Conservation (phyloP, 2,797 vertebrate species). For the Sebastes steindachneri region DNA sequence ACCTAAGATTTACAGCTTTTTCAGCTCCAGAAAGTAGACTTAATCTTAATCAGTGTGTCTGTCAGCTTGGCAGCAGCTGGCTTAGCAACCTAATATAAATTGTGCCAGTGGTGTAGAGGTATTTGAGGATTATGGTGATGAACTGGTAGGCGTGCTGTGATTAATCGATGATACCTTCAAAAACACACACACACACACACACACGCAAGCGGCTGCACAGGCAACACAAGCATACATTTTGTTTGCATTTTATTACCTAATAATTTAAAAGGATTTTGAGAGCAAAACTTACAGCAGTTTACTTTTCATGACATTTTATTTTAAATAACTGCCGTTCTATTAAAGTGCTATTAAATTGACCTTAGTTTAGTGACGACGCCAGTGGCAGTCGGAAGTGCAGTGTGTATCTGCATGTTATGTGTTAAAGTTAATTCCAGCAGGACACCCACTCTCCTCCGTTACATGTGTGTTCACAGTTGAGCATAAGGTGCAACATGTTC, state of each 20-base stretch:
- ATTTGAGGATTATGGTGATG: slow-evolving; percentile 25
- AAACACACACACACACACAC: background rate
- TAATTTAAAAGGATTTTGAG: background rate
- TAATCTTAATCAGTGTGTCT: slow-evolving; percentile 46
- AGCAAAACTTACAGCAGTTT: background rate
- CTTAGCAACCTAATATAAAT: slow-evolving; percentile 4
- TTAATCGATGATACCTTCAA: background rate
- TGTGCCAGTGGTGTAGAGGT: slow-evolving; percentile 21
- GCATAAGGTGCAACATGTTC: slow-evolving; percentile 58
- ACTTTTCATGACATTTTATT: background rate
- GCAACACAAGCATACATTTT: background rate
- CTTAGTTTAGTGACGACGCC: background rate
- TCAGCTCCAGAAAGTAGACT: slow-evolving; percentile 42
- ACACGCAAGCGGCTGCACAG: background rate
- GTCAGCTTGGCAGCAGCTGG: slow-evolving; percentile 30
- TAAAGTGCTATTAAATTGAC: background rate
- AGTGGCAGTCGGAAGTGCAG: background rate
- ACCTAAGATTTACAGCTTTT: slow-evolving; percentile 60
- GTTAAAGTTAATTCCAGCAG: background rate
- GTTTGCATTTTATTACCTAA: background rate
- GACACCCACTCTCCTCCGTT: background rate
- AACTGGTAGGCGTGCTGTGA: slow-evolving; percentile 11
- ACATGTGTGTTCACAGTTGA: background rate
- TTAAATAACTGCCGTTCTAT: background rate
- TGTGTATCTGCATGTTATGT: background rate